Percentiles rank a stretch among this genome's conserved stretches.
These are phyloP conservation scores for Sylvilagus floridanus DNA, from an alignment of 2,797 vertebrate genomes.

Conservation along the genomic window DNA sequence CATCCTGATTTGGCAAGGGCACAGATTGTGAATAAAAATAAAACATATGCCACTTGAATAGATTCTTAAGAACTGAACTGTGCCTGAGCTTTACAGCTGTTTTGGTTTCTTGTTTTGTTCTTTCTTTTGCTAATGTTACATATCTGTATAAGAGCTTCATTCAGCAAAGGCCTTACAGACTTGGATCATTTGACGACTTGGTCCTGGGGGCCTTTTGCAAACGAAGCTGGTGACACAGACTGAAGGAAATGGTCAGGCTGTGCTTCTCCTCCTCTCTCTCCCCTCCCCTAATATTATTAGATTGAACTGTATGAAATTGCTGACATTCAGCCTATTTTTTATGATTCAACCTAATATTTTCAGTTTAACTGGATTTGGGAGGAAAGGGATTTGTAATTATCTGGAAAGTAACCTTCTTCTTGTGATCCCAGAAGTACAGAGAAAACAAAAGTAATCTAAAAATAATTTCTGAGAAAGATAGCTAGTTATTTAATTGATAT, in stretches of 20 bases:
- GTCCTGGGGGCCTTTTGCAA: neutral
- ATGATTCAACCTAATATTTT: constrained; percentile 41
- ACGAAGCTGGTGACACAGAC: neutral
- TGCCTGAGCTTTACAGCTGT: constrained; percentile 25
- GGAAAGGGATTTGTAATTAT: constrained; percentile 58
- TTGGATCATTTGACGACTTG: neutral
- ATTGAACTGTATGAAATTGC: constrained; percentile 15
- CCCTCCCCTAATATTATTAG: neutral
- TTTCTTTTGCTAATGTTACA: neutral
- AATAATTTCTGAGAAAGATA: constrained; percentile 42
- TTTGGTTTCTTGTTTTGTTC: constrained; percentile 41
- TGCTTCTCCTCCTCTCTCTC: neutral
- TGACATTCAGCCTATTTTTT: constrained; percentile 6
- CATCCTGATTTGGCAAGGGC: constrained; percentile 85
- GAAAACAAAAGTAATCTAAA: constrained; percentile 39
- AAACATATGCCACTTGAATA: constrained; percentile 72
- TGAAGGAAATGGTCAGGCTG: neutral
- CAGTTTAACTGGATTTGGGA: constrained; percentile 39
- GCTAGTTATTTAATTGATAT: constrained; percentile 47
- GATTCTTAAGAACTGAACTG: constrained; percentile 73
- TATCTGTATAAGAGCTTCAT: neutral
- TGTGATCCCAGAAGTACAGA: constrained; percentile 19
- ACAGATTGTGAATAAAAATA: constrained; percentile 79
- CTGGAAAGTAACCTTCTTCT: constrained; percentile 25
- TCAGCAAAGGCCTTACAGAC: constrained; percentile 15